These are phyloP conservation scores for Platycercus adscitus DNA, from an alignment of 2,113 vertebrate species.

Conservation along the genomic window DNA sequence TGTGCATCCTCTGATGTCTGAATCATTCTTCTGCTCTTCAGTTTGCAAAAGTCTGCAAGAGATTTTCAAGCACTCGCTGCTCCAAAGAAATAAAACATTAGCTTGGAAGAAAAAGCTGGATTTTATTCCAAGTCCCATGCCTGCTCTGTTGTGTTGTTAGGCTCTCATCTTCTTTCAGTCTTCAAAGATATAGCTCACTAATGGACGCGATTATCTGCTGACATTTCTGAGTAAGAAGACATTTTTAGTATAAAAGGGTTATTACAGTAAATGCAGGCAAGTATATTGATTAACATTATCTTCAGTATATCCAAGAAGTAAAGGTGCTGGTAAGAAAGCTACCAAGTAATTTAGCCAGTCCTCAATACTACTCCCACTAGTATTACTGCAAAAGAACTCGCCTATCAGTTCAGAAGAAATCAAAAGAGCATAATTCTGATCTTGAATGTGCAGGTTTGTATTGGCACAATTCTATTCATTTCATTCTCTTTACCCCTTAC, in stretches of 20 bases:
- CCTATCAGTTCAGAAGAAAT: background rate
- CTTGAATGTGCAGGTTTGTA: background rate
- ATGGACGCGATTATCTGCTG: background rate
- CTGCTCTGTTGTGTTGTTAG: background rate
- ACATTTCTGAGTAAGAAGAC: background rate
- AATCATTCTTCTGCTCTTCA: constrained; percentile 15
- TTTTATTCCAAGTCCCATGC: background rate
- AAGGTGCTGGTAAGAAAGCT: background rate
- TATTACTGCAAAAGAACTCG: background rate
- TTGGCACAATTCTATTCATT: background rate
- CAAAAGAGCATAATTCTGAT: background rate
- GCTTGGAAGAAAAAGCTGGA: background rate
- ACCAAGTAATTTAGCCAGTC: background rate
- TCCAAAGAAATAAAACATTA: background rate
- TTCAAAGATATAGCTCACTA: background rate
- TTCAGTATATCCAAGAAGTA: background rate
- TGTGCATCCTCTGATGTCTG: background rate
- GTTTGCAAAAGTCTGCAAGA: background rate
- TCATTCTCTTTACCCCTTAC: background rate
- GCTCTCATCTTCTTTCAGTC: background rate
- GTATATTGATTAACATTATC: background rate
- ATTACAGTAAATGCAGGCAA: background rate
- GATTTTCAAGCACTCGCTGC: background rate
- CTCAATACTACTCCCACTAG: background rate
- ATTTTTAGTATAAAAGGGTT: background rate